A percentile compares a stretch with the other conserved stretches of the same genome.
These are phyloP conservation scores for Tapirus indicus DNA, from an alignment of 2,797 vertebrate genomes.

Conservation along the genomic window DNA sequence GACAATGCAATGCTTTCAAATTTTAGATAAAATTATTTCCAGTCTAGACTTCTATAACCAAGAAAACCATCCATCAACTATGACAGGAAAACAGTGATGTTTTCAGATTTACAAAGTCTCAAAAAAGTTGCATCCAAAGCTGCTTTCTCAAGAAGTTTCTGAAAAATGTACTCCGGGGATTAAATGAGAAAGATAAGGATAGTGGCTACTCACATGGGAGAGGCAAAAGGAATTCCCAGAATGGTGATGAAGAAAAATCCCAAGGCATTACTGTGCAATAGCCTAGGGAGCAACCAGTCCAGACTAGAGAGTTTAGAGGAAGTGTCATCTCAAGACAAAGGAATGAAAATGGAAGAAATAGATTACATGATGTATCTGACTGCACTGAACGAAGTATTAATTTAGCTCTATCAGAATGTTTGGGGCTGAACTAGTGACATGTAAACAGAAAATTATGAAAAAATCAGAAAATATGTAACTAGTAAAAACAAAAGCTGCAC, in stretches of 20 bases:
- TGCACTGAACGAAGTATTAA: background rate
- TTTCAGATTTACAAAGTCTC: slow-evolving; percentile 21
- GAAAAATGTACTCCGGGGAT: background rate
- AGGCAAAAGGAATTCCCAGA: background rate
- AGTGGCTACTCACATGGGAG: background rate
- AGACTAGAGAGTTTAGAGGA: background rate
- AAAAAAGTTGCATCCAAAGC: background rate
- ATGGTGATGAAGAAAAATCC: background rate
- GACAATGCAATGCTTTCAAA: background rate
- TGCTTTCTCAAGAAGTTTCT: background rate
- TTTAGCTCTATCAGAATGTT: background rate
- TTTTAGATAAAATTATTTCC: background rate
- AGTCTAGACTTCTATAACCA: background rate
- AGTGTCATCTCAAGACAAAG: background rate
- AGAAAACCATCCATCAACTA: background rate
- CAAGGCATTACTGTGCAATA: background rate
- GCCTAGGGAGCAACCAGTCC: background rate
- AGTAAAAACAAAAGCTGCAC: slow-evolving; percentile 16
- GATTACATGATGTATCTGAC: background rate
- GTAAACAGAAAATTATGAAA: background rate
- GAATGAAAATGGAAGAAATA: background rate
- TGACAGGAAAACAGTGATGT: background rate
- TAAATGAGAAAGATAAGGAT: background rate
- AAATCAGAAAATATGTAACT: background rate
- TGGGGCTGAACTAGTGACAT: background rate